Conservation (phyloP, 2,113 vertebrate genomes). For the Brachyistius frenatus region DNA sequence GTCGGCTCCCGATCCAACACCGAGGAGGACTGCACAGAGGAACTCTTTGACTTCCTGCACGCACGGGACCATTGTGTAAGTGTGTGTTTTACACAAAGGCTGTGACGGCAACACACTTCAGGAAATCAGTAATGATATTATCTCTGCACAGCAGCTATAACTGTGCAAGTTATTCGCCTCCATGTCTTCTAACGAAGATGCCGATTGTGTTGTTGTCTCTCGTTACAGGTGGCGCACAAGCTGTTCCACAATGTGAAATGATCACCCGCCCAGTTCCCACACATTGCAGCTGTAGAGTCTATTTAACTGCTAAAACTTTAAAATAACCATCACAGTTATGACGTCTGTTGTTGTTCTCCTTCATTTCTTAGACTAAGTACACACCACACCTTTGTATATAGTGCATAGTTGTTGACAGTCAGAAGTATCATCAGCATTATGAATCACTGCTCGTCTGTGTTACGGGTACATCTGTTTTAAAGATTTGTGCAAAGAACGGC, state of each 20-base stretch:
- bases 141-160: too few relatives aligned
- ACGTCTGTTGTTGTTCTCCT: conserved; percentile 13
- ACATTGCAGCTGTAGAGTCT: conserved; percentile 33
- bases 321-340: conserved; percentile 16
- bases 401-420: background rate
- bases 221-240: conserved; percentile 78
- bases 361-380: conserved; percentile 1
- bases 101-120: too few relatives aligned
- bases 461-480: background rate
- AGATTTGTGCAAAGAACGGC: background rate
- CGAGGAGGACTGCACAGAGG: conserved; percentile 91
- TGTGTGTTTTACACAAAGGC: background rate
- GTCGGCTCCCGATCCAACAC: conserved; percentile 86
- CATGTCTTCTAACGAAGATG: background rate
- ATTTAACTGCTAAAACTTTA: conserved; percentile 36
- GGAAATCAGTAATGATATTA: too few relatives aligned
- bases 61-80: conserved; percentile 94
- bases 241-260: conserved; percentile 81
- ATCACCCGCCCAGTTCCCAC: conserved; percentile 19
- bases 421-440: background rate
- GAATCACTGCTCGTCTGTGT: conserved; percentile 8
- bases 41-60: conserved; percentile 94
- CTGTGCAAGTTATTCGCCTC: background rate
- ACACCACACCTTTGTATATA: background rate
- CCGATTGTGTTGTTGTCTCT: conserved; percentile 9